phyloP scores from a whole-genome alignment of 2,797 vertebrate species.

The Petrocephalus schoutedeni region DNA sequence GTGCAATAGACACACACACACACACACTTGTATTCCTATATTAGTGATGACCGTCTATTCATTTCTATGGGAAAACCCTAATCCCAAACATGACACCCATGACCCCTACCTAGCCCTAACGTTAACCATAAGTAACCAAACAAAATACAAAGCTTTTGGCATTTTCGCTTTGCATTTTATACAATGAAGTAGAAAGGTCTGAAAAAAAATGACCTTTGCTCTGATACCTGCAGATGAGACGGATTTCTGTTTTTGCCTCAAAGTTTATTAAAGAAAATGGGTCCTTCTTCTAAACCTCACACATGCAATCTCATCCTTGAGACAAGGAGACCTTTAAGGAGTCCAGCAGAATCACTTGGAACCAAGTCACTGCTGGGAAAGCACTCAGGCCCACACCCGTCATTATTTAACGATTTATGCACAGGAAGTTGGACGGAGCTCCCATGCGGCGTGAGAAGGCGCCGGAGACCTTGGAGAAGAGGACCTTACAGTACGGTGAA shows the following conservation, averaged over 20 bases:
- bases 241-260: background rate
- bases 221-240: background rate
- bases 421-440: conserved; percentile 25
- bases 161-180: too few relatives aligned
- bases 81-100: too few relatives aligned
- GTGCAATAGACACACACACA: background rate
- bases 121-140: too few relatives aligned
- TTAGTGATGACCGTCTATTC: too few relatives aligned
- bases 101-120: too few relatives aligned
- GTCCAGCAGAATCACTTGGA: background rate
- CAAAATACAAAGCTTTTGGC: too few relatives aligned
- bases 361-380: conserved; percentile 36
- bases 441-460: conserved; percentile 18
- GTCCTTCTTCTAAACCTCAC: background rate
- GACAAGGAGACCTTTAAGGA: background rate
- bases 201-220: too few relatives aligned
- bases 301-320: background rate
- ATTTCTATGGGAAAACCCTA: too few relatives aligned
- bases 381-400: conserved; percentile 28
- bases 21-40: background rate
- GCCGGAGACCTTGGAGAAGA: background rate
- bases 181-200: too few relatives aligned
- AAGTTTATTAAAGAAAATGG: background rate
- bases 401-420: background rate
- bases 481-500: background rate